Percentiles rank a stretch among this genome's conserved stretches.
Evolutionary conservation across 1,140 invertebrate species (phyloP).

Genomic region (Zaprionus gabonicus): DNA sequence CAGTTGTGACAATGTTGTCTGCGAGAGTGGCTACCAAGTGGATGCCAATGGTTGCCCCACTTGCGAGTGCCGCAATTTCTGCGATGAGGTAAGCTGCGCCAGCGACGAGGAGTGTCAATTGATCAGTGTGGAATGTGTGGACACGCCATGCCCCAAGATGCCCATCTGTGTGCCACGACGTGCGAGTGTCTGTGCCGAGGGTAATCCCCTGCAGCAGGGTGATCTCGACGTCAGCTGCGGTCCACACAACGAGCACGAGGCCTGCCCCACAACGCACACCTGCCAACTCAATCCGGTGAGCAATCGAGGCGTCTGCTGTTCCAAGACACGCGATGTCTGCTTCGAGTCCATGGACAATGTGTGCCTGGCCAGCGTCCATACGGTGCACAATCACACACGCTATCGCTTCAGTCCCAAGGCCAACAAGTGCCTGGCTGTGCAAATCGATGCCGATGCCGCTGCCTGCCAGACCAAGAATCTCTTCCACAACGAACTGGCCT

Average conservation of each 20-base stretch:
- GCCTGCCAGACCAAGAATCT: constrained; percentile 95
- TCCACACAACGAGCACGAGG: constrained; percentile 87
- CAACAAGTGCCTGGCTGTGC: constrained; percentile 90
- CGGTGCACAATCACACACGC: constrained; percentile 86
- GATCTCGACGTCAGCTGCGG: constrained; percentile 89
- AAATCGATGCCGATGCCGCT: constrained; percentile 86
- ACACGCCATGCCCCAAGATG: constrained; percentile 89
- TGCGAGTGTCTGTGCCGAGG: constrained; percentile 90
- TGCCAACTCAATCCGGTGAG: constrained; percentile 92
- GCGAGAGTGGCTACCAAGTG: constrained; percentile 89
- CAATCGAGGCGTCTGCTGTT: constrained; percentile 92
- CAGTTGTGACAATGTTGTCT: constrained; percentile 86
- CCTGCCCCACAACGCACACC: constrained; percentile 93
- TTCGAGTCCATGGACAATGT: constrained; percentile 89
- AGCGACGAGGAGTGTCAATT: constrained; percentile 89
- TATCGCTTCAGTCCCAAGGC: constrained; percentile 92
- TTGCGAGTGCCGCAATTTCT: constrained; percentile 92
- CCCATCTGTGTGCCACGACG: constrained; percentile 91
- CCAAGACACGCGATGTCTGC: constrained; percentile 93
- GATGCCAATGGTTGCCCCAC: constrained; percentile 90
- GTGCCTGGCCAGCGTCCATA: constrained; percentile 84
- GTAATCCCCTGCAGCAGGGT: constrained; percentile 87
- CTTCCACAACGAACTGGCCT: constrained; percentile 93
- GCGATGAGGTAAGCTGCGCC: constrained; percentile 89
- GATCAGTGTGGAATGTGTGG: constrained; percentile 85